A percentile compares a stretch with the other conserved stretches of the same genome.
These are phyloP conservation scores for Muscidifurax raptorellus DNA, from an alignment of 1,140 invertebrate species.

Conservation along the genomic window DNA sequence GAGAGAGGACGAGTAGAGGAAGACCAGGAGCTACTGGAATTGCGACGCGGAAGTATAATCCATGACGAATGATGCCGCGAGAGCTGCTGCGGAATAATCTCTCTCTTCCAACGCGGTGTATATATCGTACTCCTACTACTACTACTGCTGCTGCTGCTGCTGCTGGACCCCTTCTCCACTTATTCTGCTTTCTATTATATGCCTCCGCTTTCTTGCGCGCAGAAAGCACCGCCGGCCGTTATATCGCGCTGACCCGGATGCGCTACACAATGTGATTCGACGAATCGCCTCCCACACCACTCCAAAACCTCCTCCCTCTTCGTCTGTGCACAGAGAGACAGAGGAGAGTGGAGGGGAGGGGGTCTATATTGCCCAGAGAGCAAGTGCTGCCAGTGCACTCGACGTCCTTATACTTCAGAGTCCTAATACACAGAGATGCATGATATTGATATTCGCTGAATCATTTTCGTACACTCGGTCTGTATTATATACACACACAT, in stretches of 20 bases:
- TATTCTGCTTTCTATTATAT: constrained; percentile 64
- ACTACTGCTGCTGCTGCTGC: too few species aligned
- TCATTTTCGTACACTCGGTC: not conserved
- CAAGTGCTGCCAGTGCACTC: not conserved
- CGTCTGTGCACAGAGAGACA: too few species aligned
- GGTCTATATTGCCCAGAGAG: not conserved
- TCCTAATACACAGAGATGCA: not conserved
- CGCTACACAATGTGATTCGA: constrained; percentile 61
- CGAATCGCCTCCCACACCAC: constrained; percentile 38
- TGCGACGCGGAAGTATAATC: constrained; percentile 56
- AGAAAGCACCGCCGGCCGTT: constrained; percentile 28
- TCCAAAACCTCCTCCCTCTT: not conserved
- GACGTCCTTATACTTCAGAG: not conserved
- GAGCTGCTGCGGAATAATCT: constrained; percentile 56
- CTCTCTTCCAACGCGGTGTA: constrained; percentile 39
- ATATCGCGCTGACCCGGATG: constrained; percentile 66
- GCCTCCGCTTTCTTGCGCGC: constrained; percentile 5
- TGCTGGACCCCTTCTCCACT: constrained; percentile 52
- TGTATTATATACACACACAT: not conserved
- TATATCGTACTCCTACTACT: constrained; percentile 41
- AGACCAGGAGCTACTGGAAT: constrained; percentile 13
- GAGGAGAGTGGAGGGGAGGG: too few species aligned
- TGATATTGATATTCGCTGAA: constrained; percentile 19
- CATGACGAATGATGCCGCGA: constrained; percentile 64
- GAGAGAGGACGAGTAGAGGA: constrained; percentile 44